Base-by-base conservation (phyloP, 2,888 invertebrate species). In the Brachyptera risi region DNA sequence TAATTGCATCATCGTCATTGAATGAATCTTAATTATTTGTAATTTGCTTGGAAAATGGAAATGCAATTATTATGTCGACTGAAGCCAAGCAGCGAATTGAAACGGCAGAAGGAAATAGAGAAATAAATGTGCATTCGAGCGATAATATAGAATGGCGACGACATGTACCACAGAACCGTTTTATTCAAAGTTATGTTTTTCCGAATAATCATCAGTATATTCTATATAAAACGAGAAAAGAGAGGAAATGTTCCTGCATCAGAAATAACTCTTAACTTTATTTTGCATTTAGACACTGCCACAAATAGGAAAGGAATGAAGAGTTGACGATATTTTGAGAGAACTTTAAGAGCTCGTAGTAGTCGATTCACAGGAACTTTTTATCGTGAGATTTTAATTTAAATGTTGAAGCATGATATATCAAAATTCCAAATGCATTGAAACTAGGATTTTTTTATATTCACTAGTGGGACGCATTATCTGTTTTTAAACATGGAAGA, bases 11-110 rank as follows among this genome's bases (percentile, higher is more conserved):
- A 58, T 64, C 64, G 62, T 64, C 63, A 65, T 61, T 65, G 65
- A 65, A 65, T 65, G 65, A 63, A 65, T 65, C 63, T 65, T 65
- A 65, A 65, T 65, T 65, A 65, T 65, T 65, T 63, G 65, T 65
- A 65, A 65, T 65, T 65, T 61, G 63, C 61, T 60, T 59, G 63
- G 37, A 37, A 64, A 61, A 64, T 62, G 61, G 63, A 61, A 65
- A 65, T 63, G 65, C 58, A 65, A 65, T 65, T 65, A 65, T 65
- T 60, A 49, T 24, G n/a, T 3, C n/a, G 47, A 24, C 47, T 57
- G 60, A 54, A 58, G 24, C 15, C 31, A n/a, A 19, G 9, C 15
- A 27, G 19, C 49, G 59, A 19, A 26, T 21, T 17, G 13, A 35
- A 17, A 15, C 23, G 56, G 61, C 26, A 27, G 5, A 27, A 40